Conservation (phyloP, 2,888 invertebrate species). For the Bellardia bayeri region DNA sequence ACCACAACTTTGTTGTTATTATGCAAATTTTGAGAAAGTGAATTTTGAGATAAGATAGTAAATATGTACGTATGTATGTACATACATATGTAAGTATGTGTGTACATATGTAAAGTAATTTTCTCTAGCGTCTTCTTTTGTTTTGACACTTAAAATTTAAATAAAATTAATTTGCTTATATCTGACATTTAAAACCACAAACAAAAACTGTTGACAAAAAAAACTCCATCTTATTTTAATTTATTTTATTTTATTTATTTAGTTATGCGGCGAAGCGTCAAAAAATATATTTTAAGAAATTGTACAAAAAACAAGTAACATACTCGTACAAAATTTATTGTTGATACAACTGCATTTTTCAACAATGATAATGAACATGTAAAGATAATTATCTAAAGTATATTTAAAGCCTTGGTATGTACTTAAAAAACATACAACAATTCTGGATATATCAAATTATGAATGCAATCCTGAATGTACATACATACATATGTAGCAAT, state of each 20-base stretch:
- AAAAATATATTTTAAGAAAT: background rate
- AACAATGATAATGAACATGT: background rate
- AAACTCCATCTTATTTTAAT: constrained; percentile 1
- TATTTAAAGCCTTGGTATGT: background rate
- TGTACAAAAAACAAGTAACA: background rate
- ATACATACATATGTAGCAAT: background rate
- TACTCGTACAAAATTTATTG: background rate
- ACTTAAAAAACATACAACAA: background rate
- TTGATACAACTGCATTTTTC: constrained; percentile 9
- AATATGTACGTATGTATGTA: background rate
- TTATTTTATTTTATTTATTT: background rate
- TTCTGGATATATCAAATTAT: background rate
- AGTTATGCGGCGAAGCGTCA: background rate
- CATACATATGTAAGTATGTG: background rate
- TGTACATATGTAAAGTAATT: background rate
- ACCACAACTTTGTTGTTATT: constrained; percentile 36
- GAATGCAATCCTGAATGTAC: background rate
- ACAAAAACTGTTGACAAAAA: constrained; percentile 30
- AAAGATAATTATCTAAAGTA: constrained; percentile 26
- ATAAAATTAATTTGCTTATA: constrained; percentile 33
- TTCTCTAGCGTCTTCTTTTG: constrained; percentile 2
- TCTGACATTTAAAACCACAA: constrained; percentile 36
- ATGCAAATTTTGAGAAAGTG: background rate
- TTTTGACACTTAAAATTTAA: constrained; percentile 10
- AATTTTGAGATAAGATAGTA: constrained; percentile 35